Evolutionary conservation across 2,888 invertebrate genomes (phyloP).

Genomic region (Eupithecia dodoneata): DNA sequence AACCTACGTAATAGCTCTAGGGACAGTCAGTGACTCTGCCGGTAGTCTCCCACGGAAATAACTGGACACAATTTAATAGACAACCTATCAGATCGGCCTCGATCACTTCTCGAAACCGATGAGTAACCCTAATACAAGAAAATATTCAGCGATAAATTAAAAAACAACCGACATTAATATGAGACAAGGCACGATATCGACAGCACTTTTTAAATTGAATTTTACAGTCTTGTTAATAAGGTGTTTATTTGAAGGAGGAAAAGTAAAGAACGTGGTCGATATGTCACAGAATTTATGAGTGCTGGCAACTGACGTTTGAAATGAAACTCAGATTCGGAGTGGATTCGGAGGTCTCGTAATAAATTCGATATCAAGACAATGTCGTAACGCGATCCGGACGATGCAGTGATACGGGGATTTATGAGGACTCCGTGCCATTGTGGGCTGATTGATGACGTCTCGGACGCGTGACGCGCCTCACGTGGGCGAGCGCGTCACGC

Average conservation of each 20-base stretch:
- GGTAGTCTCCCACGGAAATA: conserved; percentile 42
- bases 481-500: conserved; percentile 33
- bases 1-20: conserved; percentile 27
- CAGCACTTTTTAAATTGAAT: conserved; percentile 53
- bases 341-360: conserved; percentile 72
- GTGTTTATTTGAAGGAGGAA: conserved; percentile 54
- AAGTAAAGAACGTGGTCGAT: conserved; percentile 73
- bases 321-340: conserved; percentile 63
- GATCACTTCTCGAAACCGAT: conserved; percentile 57
- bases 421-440: conserved; percentile 65
- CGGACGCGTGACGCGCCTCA: conserved; percentile 40
- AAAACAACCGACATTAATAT: conserved; percentile 75
- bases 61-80: conserved; percentile 51
- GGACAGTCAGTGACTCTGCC: conserved; percentile 26
- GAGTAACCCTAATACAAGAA: conserved; percentile 60
- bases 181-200: conserved; percentile 65
- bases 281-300: conserved; percentile 80
- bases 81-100: conserved; percentile 52
- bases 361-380: conserved; percentile 79
- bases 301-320: conserved; percentile 66
- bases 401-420: conserved; percentile 74
- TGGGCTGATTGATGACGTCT: conserved; percentile 60
- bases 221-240: conserved; percentile 54
- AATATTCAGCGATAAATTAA: conserved; percentile 73
- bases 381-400: conserved; percentile 77